Evolutionary conservation across 2,888 invertebrate genomes (phyloP), one percentile per base, ranked within the genome.

Genomic region (Mythimna albipuncta): DNA sequence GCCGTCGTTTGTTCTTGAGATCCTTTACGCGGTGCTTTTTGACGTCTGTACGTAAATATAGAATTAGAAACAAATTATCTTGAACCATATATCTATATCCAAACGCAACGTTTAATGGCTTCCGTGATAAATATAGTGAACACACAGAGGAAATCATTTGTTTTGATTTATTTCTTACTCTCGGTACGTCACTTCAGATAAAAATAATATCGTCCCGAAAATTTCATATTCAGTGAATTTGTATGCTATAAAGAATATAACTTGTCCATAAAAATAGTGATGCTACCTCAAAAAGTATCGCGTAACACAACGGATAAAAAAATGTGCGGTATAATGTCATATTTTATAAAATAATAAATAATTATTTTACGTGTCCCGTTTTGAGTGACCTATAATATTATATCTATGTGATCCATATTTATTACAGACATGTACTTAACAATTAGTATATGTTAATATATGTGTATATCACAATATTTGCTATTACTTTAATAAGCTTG

Each of bases 401-500:
- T 91, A 90, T 90, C 72, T 90, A 85, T 77, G 90, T 91, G 92
- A 93, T 92, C 92, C 91, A 91, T 89, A 87, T 89, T 88, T 87
- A 86, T 83, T 82, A 87, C 89, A 87, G 85, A 89, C 77, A 88
- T 94, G 93, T 94, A 94, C 89, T 92, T 93, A 93, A 88, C 89
- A 89, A 83, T 90, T 89, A 86, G 80, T 88, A 85, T 90, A 89
- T 89, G 91, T 91, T 92, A 88, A 86, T 88, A 89, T 85, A 89
- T 83, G 90, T 89, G 87, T 91, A 89, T 93, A 93, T 93, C 92
- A 94, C 91, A 90, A 89, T 91, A 89, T 93, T 93, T 91, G 91
- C 89, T 92, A 91, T 94, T 94, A 93, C 89, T 94, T 95, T 94
- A 90, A 89, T 93, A 95, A 90, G 95, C 95, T 96, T 96, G 93